Conservation (phyloP, 1,140 invertebrate genomes). For the Gyrodactylus salaris region DNA sequence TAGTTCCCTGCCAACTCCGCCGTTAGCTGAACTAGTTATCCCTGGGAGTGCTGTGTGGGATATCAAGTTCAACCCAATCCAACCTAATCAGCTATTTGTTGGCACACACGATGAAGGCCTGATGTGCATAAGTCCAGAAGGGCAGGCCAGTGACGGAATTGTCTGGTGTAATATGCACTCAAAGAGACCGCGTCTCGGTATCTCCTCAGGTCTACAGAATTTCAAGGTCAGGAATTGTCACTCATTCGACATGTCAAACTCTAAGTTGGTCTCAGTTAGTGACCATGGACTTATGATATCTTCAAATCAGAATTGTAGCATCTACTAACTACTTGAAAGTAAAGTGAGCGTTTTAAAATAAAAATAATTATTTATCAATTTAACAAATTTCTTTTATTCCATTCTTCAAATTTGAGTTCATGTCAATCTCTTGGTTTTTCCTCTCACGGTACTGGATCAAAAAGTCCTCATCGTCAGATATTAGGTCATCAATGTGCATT, state of each 20-base stretch:
- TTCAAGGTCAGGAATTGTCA: not conserved
- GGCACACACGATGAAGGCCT: not conserved
- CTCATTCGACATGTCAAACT: not conserved
- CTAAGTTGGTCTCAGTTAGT: not conserved
- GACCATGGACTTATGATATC: not conserved
- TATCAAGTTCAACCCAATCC: not conserved
- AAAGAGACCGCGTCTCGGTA: not conserved
- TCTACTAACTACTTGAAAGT: too few species aligned
- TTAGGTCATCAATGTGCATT: not conserved
- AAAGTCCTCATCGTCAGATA: not conserved
- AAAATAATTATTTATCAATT: too few species aligned
- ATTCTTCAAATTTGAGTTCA: too few species aligned
- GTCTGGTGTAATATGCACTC: not conserved
- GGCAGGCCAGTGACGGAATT: not conserved
- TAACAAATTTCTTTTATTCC: too few species aligned
- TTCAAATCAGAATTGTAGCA: not conserved
- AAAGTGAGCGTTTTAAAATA: too few species aligned
- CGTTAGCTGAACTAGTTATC: not conserved
- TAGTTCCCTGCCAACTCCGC: not conserved
- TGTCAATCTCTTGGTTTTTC: too few species aligned
- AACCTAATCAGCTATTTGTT: not conserved
- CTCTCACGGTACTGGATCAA: too few species aligned
- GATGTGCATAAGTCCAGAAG: not conserved
- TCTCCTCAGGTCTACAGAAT: not conserved
- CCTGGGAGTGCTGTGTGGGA: not conserved